Conservation (phyloP, 2,888 invertebrate species). For the Halocaridina rubra region DNA sequence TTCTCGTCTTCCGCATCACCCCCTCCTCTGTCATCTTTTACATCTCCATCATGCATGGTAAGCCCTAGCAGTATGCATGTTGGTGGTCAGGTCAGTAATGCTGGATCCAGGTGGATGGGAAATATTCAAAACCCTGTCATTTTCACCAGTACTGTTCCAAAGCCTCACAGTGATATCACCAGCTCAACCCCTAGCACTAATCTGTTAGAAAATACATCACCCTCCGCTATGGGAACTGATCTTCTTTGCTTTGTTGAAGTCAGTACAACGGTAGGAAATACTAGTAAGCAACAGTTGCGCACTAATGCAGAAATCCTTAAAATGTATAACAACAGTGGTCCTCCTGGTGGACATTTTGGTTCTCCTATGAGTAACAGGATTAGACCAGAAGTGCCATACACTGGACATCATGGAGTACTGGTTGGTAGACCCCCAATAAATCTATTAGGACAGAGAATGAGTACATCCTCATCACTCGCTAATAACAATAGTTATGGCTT, state of each 20-base stretch:
- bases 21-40: slow-evolving; percentile 4
- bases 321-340: slow-evolving; percentile 23
- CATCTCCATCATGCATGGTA: slow-evolving; percentile 24
- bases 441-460: not conserved
- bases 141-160: slow-evolving; percentile 14
- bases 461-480: not conserved
- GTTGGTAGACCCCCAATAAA: slow-evolving; percentile 5
- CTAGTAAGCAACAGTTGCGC: not conserved
- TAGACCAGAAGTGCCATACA: not conserved
- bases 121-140: not conserved
- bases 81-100: not conserved
- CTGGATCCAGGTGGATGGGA: slow-evolving; percentile 42
- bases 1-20: not conserved
- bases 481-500: slow-evolving; percentile 20
- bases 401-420: not conserved
- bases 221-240: not conserved
- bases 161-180: not conserved
- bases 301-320: slow-evolving; percentile 39
- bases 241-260: slow-evolving; percentile 45
- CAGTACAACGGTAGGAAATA: not conserved
- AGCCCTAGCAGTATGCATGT: slow-evolving; percentile 33
- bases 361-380: not conserved
- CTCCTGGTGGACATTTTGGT: not conserved
- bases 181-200: not conserved
- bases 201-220: not conserved